These are phyloP conservation scores for Anolis apletophallus DNA, from an alignment of 2,797 vertebrate species.

Conservation along the genomic window DNA sequence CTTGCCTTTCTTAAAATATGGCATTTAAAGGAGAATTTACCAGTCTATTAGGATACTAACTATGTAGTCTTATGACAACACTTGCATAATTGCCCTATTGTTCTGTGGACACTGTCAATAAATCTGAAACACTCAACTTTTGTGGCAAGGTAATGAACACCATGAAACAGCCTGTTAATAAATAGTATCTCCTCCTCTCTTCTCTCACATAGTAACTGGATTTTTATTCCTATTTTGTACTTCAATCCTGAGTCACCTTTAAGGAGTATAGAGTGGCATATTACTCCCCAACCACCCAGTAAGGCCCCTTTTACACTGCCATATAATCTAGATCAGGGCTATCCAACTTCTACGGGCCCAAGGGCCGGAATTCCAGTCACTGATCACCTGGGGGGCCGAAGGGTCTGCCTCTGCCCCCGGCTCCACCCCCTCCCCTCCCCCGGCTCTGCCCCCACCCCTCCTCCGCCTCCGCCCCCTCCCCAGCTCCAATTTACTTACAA, in stretches of 20 bases:
- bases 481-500: no score
- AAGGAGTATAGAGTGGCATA: not conserved
- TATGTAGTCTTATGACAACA: not conserved
- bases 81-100: not conserved
- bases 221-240: not conserved
- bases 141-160: not conserved
- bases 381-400: no score
- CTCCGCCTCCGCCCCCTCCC: no score
- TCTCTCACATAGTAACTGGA: not conserved
- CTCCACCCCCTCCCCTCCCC: no score
- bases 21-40: conserved; percentile 4
- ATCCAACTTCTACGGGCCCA: no score
- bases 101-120: not conserved
- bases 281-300: not conserved
- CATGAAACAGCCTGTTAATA: not conserved
- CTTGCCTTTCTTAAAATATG: not conserved
- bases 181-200: not conserved
- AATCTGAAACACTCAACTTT: not conserved
- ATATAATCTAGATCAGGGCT: no score
- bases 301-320: not conserved
- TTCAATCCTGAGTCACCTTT: not conserved
- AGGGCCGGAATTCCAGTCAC: no score
- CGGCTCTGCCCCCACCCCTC: no score
- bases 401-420: no score
- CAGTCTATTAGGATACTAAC: not conserved